Conservation (phyloP, 2,797 vertebrate genomes). For the Cuculus canorus region DNA sequence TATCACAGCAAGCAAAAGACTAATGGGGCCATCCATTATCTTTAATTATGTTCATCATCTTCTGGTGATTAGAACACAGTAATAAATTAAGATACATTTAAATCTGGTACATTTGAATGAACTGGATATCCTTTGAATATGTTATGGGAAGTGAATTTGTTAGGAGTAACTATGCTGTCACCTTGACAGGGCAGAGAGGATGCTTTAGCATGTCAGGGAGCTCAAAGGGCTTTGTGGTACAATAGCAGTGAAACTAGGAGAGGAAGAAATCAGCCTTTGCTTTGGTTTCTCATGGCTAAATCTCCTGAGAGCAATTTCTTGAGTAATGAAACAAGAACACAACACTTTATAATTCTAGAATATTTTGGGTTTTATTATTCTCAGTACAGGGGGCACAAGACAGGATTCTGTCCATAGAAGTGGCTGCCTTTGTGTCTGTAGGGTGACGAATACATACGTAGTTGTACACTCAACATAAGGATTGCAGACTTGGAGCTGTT, state of each 20-base stretch:
- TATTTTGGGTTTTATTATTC: background rate
- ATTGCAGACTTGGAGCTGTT: background rate
- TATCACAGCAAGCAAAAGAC: conserved; percentile 67
- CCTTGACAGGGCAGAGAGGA: conserved; percentile 8
- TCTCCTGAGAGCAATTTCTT: background rate
- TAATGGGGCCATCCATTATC: conserved; percentile 72
- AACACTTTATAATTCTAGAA: background rate
- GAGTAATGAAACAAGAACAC: background rate
- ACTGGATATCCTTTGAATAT: conserved; percentile 54
- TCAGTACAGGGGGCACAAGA: background rate
- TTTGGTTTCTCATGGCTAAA: background rate
- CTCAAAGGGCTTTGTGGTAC: background rate
- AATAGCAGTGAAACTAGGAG: background rate
- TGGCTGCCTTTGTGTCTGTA: background rate
- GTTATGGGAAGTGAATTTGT: conserved; percentile 39
- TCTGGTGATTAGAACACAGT: conserved; percentile 75
- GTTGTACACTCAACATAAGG: background rate
- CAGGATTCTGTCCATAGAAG: background rate
- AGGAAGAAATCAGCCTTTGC: background rate
- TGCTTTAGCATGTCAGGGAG: background rate
- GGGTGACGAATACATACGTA: background rate
- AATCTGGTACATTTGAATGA: conserved; percentile 63
- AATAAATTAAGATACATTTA: conserved; percentile 74
- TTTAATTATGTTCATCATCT: conserved; percentile 79
- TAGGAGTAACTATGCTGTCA: conserved; percentile 7